These are phyloP conservation scores for Cyclopterus lumpus DNA, from an alignment of 2,797 vertebrate species.

Conservation along the genomic window DNA sequence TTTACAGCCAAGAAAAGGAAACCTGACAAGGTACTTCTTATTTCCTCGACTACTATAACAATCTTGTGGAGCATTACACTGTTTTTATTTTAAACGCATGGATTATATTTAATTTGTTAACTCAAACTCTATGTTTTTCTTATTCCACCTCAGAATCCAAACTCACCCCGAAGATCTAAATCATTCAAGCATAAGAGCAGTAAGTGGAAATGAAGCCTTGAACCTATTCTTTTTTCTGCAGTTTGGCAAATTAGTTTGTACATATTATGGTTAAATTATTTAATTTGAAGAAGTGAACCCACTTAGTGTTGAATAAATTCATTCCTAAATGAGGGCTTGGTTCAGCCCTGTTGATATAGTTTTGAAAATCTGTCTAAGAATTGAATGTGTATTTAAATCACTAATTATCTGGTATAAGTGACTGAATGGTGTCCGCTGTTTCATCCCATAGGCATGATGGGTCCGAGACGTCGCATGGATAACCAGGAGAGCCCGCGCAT, in stretches of 20 bases:
- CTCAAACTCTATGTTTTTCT: conserved; percentile 3
- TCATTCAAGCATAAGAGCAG: conserved; percentile 98
- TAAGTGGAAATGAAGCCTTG: conserved; percentile 74
- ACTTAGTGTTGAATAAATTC: not conserved
- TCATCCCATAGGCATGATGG: conserved; percentile 79
- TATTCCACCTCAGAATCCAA: conserved; percentile 89
- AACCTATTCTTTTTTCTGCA: not conserved
- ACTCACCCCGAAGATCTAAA: conserved; percentile 98
- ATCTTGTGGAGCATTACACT: not conserved
- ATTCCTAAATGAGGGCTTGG: not conserved
- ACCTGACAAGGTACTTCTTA: conserved; percentile 91
- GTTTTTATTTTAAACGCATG: not conserved
- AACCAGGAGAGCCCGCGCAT: conserved; percentile 84
- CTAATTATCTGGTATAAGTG: not conserved
- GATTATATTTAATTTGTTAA: not conserved
- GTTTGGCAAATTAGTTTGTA: not conserved
- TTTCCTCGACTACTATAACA: conserved; percentile 8
- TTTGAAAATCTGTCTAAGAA: not conserved
- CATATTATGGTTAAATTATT: not conserved
- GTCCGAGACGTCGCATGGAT: conserved; percentile 78
- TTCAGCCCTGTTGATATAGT: not conserved
- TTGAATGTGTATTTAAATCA: not conserved
- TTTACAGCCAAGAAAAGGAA: conserved; percentile 96
- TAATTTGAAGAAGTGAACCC: not conserved
- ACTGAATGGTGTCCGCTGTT: not conserved